These are phyloP conservation scores for Ammospiza nelsoni DNA, from an alignment of 2,113 vertebrate genomes.

Conservation along the genomic window DNA sequence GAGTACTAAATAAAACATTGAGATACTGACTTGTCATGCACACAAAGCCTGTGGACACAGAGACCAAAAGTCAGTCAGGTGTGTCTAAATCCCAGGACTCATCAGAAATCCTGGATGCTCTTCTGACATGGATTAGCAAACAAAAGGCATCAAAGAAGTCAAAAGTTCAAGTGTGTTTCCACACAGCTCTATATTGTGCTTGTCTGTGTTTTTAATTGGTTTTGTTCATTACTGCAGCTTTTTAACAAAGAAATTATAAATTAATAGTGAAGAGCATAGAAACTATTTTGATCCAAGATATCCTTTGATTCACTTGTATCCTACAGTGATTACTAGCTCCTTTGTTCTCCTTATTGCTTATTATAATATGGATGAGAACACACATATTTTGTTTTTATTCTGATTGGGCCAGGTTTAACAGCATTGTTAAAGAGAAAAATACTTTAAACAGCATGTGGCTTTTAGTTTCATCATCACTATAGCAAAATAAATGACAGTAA, in stretches of 20 bases:
- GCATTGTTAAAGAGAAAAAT: background rate
- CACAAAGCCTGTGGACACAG: background rate
- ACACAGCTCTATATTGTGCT: background rate
- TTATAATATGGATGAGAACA: background rate
- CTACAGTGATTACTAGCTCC: background rate
- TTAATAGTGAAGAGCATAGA: background rate
- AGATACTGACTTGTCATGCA: background rate
- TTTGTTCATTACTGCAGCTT: background rate
- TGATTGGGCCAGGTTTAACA: background rate
- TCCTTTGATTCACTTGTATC: background rate
- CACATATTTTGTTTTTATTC: background rate
- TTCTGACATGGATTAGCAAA: slow-evolving; percentile 47
- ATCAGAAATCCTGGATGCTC: background rate
- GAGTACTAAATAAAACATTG: slow-evolving; percentile 1
- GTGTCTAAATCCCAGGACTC: background rate
- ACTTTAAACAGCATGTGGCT: background rate
- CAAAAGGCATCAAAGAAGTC: slow-evolving; percentile 41
- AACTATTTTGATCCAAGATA: background rate
- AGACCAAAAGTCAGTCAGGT: background rate
- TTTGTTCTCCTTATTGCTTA: slow-evolving; percentile 1
- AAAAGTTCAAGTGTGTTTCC: slow-evolving; percentile 35
- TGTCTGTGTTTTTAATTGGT: background rate
- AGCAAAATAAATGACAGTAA: background rate
- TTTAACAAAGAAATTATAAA: background rate
- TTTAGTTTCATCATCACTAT: background rate